Base-by-base conservation (phyloP, 2,797 vertebrate species). In the Sebastes umbrosus region DNA sequence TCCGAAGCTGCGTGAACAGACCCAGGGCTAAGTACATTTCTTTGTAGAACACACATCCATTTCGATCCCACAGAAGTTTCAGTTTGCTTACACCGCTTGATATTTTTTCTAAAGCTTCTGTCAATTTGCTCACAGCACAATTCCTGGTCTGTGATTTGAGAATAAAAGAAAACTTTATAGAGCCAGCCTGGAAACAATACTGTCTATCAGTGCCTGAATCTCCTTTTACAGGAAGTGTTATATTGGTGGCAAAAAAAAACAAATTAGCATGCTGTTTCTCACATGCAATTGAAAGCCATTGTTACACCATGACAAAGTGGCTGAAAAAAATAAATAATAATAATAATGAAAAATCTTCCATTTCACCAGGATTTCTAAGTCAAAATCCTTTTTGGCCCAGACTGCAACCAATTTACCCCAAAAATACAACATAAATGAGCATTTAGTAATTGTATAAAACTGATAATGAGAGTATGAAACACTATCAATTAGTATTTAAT, bases 101-200 rank as follows among this genome's bases (percentile, higher is more conserved):
- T 31, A 78, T 65, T 69, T 86, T 65, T 55, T 67, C 57, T n/a
- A 69, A 77, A 76, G 62, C 64, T 60, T 65, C 27, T 69, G 77
- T 81, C 82, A 80, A 64, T 88, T 86, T 85, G 58, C 58, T 85
- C 87, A 57, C 50, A 85, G 74, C 65, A 76, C 29, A 55, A 82
- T 77, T 73, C 75, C 70, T 81, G 71, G 22, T 75, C 20, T 82
- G 74, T 83, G 73, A 88, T 89, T 78, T 77, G 66, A 85, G 82
- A 87, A 54, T 11, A 54, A 50, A 43, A 84, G 65, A 84, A 85
- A 88, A 75, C 43, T 43, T 60, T 67, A 75, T 8, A 52, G 50
- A 55, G 46, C 59, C 50, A 57, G 43, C 2, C 79, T 76, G 80
- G 43, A 86, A 83, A 68, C 73, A 85, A 75, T 72, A 59, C 39